Base-by-base conservation (phyloP, 2,888 invertebrate species). In the Malthinus flaveolus region DNA sequence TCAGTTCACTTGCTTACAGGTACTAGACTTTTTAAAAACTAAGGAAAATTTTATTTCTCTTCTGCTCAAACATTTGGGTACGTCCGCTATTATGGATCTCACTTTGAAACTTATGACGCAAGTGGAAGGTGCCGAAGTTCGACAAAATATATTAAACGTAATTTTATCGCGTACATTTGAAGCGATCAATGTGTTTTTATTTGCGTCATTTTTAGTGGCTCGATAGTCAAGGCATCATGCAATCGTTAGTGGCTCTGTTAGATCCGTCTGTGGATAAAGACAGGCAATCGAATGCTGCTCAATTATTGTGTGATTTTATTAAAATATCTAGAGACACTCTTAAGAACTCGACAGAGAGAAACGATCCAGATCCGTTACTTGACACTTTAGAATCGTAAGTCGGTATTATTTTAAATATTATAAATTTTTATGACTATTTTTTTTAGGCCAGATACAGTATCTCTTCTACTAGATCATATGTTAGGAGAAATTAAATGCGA, bases 71-170 rank as follows among this genome's bases (percentile, higher is more conserved):
- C 96, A 97, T 82, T 86, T 97, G 75, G 90, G 92, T 73, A 96
- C 95, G 47, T 96, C 96, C 15, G 95, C 96, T 70, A 91, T 97
- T 73, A 94, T 95, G 84, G 96, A 97, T 85, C 86, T 95, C 71
- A 87, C 95, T 77, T 83, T 89, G 73, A 91, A 92, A 80, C 87
- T 92, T 76, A 88, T 94, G 78, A 90, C 90, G 65, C 86, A 90
- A 71, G 89, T 95, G 52, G 90, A 91, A 76, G 89, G 88, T 62
- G 83, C 82, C 65, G 88, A 89, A 69, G 85, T 88, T 75, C 84
- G 87, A 71, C 84, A 84, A 73, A 87, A 86, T 79, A 84, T 90
- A 73, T 82, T 87, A 70, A 85, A 85, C 75, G 89, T 89, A 80
- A 84, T n/a, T n/a, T n/a, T n/a, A n/a, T n/a, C n/a, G n/a, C n/a